Evolutionary conservation across 2,797 vertebrate genomes (phyloP).

Genomic region (Tinamus major): DNA sequence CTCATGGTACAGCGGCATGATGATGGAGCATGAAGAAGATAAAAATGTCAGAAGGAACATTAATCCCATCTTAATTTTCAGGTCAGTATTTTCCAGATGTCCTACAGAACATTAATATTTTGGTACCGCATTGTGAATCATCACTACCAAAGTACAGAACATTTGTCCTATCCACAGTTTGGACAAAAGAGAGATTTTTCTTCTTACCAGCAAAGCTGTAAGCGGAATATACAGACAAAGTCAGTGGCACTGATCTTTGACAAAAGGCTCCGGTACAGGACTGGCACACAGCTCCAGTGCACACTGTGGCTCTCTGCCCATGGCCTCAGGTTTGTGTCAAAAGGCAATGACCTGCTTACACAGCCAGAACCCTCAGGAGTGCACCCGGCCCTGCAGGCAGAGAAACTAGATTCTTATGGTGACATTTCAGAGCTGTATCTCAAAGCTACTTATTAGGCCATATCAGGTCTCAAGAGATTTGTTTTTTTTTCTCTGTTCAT

Average conservation of each 20-base stretch:
- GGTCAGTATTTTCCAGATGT: constrained; percentile 65
- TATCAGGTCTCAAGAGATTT: not conserved
- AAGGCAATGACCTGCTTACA: not conserved
- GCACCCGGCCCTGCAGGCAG: not conserved
- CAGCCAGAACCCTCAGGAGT: not conserved
- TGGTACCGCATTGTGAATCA: constrained; percentile 42
- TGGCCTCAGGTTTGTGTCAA: not conserved
- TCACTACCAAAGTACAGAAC: constrained; percentile 14
- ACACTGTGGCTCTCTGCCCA: not conserved
- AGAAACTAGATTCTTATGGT: not conserved
- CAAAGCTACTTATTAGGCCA: not conserved
- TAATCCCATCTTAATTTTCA: constrained; percentile 64
- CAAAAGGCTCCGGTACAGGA: not conserved
- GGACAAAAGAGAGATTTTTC: not conserved
- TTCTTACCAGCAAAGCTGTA: not conserved
- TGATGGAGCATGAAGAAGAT: constrained; percentile 56
- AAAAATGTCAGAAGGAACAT: constrained; percentile 60
- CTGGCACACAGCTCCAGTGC: too few species aligned
- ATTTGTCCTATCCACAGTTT: not conserved
- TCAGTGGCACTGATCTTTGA: not conserved
- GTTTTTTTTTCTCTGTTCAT: rapidly evolving
- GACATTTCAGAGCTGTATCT: not conserved
- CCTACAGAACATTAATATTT: constrained; percentile 46
- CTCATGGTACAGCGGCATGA: constrained; percentile 57
- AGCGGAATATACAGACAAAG: not conserved